phyloP scores from a whole-genome alignment of 1,140 invertebrate species.

The Sesamia nonagrioides region DNA sequence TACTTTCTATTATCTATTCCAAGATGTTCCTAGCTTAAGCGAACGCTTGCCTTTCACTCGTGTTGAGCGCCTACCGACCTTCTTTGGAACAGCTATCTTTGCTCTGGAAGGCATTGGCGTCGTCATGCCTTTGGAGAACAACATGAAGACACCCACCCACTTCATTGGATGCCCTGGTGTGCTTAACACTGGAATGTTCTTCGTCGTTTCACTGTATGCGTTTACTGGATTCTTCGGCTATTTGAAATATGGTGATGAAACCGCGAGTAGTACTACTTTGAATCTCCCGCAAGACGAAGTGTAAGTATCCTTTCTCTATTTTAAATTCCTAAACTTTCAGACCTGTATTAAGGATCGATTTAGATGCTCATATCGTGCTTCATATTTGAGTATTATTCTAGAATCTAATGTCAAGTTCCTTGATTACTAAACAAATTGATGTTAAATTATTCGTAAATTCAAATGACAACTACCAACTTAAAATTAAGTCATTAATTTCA shows the following conservation, averaged over 20 bases:
- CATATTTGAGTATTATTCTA: too few relatives aligned
- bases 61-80: slow-evolving; percentile 91
- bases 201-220: slow-evolving; percentile 93
- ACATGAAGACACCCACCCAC: slow-evolving; percentile 95
- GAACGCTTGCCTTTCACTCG: slow-evolving; percentile 88
- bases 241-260: slow-evolving; percentile 92
- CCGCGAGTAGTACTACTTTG: slow-evolving; percentile 92
- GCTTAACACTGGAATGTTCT: slow-evolving; percentile 95
- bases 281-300: slow-evolving; percentile 91
- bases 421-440: too few relatives aligned
- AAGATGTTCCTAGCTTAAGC: slow-evolving; percentile 90
- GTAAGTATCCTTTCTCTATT: slow-evolving; percentile 86
- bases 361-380: too few relatives aligned
- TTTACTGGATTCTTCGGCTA: slow-evolving; percentile 97
- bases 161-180: slow-evolving; percentile 96
- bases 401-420: too few relatives aligned
- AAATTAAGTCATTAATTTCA: too few relatives aligned
- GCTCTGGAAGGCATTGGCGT: slow-evolving; percentile 97
- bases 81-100: slow-evolving; percentile 97
- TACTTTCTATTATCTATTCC: slow-evolving; percentile 95
- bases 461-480: too few relatives aligned
- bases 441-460: too few relatives aligned
- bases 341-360: too few relatives aligned
- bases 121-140: slow-evolving; percentile 97
- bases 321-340: too few relatives aligned